A percentile compares a stretch with the other conserved stretches of the same genome.
phyloP scores from a whole-genome alignment of 1,140 invertebrate genomes.

The Heliconius congener region DNA sequence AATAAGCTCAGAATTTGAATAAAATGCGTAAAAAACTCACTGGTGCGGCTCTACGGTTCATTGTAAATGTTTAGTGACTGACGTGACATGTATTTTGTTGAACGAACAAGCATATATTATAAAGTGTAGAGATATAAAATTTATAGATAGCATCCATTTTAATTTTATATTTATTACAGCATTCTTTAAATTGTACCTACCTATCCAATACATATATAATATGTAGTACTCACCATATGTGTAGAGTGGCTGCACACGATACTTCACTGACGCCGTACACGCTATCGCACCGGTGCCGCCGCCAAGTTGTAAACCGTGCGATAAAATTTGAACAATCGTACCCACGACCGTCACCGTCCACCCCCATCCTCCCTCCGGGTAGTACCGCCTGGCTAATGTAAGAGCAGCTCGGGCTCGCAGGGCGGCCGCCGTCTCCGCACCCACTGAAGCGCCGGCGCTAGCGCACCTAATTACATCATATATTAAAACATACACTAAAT shows the following conservation, averaged over 20 bases:
- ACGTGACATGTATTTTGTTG: no score
- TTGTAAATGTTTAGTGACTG: no score
- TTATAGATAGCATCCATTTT: no score
- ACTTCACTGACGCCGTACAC: constrained; percentile 68
- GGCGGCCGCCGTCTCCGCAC: constrained; percentile 73
- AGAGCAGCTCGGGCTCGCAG: constrained; percentile 74
- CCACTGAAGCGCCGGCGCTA: constrained; percentile 71
- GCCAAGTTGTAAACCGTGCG: constrained; percentile 84
- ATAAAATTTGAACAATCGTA: constrained; percentile 85
- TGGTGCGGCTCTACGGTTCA: no score
- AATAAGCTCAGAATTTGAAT: no score
- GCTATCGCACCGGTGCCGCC: constrained; percentile 70
- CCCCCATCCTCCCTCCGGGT: constrained; percentile 91
- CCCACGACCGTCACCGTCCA: constrained; percentile 88
- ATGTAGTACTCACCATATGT: constrained; percentile 64
- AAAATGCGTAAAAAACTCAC: no score
- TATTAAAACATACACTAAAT: constrained; percentile 40
- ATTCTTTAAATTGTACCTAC: no score
- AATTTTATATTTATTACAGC: no score
- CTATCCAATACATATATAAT: neutral
- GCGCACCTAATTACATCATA: constrained; percentile 67
- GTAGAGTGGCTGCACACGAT: constrained; percentile 65
- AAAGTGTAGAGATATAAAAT: no score
- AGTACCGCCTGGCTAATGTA: constrained; percentile 85
- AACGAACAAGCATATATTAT: no score